Evolutionary conservation across 2,797 vertebrate species (phyloP).

Genomic region (Otolemur crassicaudatus): DNA sequence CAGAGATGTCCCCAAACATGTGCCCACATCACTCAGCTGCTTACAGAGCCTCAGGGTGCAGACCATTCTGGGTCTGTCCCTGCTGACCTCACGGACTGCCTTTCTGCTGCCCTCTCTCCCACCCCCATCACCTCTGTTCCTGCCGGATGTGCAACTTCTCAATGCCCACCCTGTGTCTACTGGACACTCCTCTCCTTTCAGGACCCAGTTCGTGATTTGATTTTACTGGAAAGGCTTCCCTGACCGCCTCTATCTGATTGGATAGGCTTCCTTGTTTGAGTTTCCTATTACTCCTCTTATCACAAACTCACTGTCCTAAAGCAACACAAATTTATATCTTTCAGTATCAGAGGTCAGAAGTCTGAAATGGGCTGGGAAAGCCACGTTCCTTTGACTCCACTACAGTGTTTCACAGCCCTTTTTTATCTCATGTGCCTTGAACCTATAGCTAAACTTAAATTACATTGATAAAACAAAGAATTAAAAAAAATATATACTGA

Average conservation of each 20-base stretch:
- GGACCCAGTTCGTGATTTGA: not conserved
- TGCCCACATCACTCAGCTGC: no score
- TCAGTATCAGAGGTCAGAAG: not conserved
- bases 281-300: not conserved
- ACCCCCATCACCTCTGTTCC: rapidly evolving
- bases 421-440: no score
- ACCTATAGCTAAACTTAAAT: no score
- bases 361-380: not conserved
- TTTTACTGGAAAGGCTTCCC: not conserved
- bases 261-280: not conserved
- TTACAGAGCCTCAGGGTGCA: not conserved
- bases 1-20: not conserved
- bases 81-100: not conserved
- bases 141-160: rapidly evolving
- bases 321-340: not conserved
- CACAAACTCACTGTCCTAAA: not conserved
- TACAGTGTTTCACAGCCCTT: no score
- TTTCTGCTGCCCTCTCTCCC: not conserved
- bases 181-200: not conserved
- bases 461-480: no score
- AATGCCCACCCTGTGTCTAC: rapidly evolving
- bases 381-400: not conserved
- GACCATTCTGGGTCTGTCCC: not conserved
- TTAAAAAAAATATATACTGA: no score
- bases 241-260: not conserved